Conservation (phyloP, 2,888 invertebrate genomes). For the Agrochola lota region DNA sequence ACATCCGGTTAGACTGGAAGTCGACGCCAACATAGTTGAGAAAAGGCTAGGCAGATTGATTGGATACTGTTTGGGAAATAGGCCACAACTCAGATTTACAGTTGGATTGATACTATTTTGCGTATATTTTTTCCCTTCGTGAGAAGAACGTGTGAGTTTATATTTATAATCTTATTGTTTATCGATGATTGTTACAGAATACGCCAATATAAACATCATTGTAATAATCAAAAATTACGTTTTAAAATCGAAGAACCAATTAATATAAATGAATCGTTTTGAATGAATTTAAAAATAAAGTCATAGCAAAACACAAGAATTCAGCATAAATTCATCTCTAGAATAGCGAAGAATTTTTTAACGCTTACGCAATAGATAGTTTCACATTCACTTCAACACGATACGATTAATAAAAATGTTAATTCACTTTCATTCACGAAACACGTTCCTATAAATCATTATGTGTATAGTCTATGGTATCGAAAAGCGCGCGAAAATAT, state of each 20-base stretch:
- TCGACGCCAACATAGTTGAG: too few relatives aligned
- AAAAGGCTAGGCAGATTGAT: too few relatives aligned
- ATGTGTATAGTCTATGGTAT: constrained; percentile 68
- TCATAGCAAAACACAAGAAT: constrained; percentile 68
- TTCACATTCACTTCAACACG: constrained; percentile 88
- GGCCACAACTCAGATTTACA: constrained; percentile 66
- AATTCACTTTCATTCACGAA: constrained; percentile 88
- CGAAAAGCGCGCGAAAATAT: constrained; percentile 76
- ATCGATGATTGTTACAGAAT: constrained; percentile 58
- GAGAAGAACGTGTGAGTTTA: neutral
- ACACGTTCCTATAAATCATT: constrained; percentile 78
- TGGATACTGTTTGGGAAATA: constrained; percentile 66
- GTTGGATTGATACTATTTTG: neutral
- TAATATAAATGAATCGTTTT: constrained; percentile 36
- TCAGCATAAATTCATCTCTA: constrained; percentile 75
- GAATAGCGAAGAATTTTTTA: constrained; percentile 75
- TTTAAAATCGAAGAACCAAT: constrained; percentile 37
- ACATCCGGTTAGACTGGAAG: too few relatives aligned
- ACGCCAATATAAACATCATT: constrained; percentile 27
- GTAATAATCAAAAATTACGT: constrained; percentile 48
- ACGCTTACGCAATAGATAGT: constrained; percentile 83
- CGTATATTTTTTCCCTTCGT: neutral
- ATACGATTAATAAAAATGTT: constrained; percentile 78
- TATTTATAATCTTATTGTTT: neutral
- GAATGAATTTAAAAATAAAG: constrained; percentile 47